These are phyloP conservation scores for Ylistrum balloti DNA, from an alignment of 1,140 invertebrate species.

Conservation along the genomic window DNA sequence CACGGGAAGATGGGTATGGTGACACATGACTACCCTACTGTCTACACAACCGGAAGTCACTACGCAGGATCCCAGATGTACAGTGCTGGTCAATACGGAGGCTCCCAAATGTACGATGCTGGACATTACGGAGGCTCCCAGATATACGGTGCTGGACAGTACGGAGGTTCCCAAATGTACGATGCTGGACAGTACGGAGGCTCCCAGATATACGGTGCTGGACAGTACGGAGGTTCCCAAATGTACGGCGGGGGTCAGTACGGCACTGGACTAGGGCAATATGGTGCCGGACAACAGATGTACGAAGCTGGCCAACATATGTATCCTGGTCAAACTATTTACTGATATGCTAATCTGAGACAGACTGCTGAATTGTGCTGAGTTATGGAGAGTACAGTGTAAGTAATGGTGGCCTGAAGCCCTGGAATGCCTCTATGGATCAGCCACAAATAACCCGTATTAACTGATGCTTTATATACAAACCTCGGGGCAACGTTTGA, in stretches of 20 bases:
- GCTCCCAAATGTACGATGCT: background rate
- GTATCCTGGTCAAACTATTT: background rate
- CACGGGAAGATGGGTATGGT: background rate
- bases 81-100: background rate
- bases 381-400: no score
- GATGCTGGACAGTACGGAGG: background rate
- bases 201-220: background rate
- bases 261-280: background rate
- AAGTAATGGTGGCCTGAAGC: no score
- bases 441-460: background rate
- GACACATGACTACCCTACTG: background rate
- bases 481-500: no score
- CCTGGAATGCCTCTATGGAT: no score
- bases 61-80: background rate
- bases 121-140: background rate
- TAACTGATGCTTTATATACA: background rate
- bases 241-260: background rate
- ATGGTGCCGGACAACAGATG: background rate
- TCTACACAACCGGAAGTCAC: background rate
- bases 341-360: background rate
- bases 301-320: background rate
- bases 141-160: background rate
- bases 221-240: background rate
- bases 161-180: slow-evolving; percentile 31
- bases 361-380: no score